Conservation (phyloP, 2,113 vertebrate species). For the Neomonachus schauinslandi region DNA sequence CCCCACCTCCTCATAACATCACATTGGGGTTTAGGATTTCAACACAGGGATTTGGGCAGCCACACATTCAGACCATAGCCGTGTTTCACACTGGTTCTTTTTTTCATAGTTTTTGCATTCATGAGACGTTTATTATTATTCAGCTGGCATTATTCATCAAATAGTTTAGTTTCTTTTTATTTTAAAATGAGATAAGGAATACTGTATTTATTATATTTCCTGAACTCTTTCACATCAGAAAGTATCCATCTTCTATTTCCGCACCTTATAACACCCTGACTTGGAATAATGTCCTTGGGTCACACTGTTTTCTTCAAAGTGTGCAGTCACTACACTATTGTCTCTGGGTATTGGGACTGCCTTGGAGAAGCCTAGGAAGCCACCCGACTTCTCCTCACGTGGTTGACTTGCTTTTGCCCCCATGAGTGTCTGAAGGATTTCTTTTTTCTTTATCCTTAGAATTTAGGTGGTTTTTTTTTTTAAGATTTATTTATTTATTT, state of each 20-base stretch:
- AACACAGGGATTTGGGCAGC: background rate
- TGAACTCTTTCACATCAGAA: background rate
- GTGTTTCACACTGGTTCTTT: background rate
- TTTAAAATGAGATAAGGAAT: background rate
- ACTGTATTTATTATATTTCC: background rate
- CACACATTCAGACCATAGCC: background rate
- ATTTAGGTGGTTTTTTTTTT: background rate
- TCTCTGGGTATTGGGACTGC: background rate
- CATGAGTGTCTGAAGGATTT: background rate
- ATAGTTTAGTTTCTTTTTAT: background rate
- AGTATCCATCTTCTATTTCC: background rate
- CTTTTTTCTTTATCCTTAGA: background rate
- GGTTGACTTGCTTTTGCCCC: background rate
- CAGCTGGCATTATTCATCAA: background rate
- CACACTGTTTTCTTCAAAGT: background rate
- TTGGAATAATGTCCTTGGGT: background rate
- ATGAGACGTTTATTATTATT: background rate
- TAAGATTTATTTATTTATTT: background rate
- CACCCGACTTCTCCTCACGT: background rate
- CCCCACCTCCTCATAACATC: background rate
- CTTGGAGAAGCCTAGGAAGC: background rate
- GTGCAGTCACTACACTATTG: background rate
- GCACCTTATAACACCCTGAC: background rate
- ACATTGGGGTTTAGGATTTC: background rate
- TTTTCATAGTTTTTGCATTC: background rate